A percentile compares a stretch with the other conserved stretches of the same genome.
These are phyloP conservation scores for Syncerus caffer DNA, from an alignment of 2,797 vertebrate genomes.

Conservation along the genomic window DNA sequence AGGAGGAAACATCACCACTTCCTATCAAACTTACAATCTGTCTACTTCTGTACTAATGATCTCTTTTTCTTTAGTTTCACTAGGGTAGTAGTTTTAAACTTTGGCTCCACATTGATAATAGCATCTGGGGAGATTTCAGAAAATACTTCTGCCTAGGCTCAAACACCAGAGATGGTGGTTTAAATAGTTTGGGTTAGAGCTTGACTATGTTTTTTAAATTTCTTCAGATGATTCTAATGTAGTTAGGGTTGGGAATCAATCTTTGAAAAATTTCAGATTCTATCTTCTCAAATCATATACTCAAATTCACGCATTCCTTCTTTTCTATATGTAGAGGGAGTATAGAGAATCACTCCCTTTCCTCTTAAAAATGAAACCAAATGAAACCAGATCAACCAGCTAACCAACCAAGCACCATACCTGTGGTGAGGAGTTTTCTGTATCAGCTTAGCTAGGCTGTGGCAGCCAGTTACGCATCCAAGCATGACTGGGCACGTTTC, in stretches of 20 bases:
- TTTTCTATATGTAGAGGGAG: neutral
- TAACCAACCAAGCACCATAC: neutral
- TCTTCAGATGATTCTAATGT: neutral
- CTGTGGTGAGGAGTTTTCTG: neutral
- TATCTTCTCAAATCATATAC: neutral
- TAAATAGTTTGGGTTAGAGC: neutral
- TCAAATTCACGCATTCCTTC: neutral
- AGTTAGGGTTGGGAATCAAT: neutral
- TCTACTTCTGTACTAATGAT: neutral
- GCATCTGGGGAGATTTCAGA: neutral
- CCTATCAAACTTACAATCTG: neutral
- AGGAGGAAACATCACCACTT: neutral
- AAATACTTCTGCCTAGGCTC: neutral
- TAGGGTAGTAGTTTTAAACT: neutral
- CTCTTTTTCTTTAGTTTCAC: neutral
- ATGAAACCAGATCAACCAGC: neutral
- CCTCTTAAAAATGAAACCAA: neutral
- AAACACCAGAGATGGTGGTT: neutral
- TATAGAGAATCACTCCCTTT: neutral
- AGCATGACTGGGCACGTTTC: too few species aligned
- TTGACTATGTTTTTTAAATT: neutral
- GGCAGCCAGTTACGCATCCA: neutral
- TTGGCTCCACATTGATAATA: neutral
- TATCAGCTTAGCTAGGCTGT: neutral
- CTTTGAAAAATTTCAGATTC: neutral